A percentile compares a stretch with the other conserved stretches of the same genome.
phyloP scores from a whole-genome alignment of 2,888 invertebrate genomes.

The Caenorhabditis virilis region DNA sequence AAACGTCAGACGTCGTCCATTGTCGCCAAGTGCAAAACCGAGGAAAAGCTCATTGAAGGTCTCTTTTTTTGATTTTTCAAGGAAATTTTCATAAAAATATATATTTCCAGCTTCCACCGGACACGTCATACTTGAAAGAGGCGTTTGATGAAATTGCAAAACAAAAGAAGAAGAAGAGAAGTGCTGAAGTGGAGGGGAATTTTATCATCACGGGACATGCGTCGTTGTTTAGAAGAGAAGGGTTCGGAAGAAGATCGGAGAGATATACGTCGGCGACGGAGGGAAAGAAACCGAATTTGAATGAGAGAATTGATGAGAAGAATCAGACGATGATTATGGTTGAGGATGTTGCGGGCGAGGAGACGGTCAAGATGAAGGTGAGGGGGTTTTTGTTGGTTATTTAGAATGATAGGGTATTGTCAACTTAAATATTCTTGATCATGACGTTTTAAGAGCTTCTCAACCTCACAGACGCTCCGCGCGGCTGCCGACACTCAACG shows the following conservation, averaged over 20 bases:
- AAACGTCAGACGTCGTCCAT: conserved; percentile 16
- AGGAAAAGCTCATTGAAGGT: conserved; percentile 25
- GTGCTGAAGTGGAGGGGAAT: not conserved
- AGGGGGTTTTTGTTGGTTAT: not conserved
- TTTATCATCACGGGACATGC: not conserved
- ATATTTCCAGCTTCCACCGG: too few relatives aligned
- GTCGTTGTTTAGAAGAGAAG: conserved; percentile 11
- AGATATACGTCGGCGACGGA: conserved; percentile 13
- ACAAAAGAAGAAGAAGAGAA: not conserved
- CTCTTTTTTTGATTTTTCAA: too few relatives aligned
- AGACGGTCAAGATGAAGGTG: not conserved
- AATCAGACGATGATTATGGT: not conserved
- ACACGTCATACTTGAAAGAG: not conserved
- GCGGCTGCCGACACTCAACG: too few relatives aligned
- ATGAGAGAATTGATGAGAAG: not conserved
- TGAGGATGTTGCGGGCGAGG: not conserved
- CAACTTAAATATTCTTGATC: too few relatives aligned
- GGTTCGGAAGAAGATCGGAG: conserved; percentile 30
- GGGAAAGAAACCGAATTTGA: not conserved
- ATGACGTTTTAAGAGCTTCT: too few relatives aligned
- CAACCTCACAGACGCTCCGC: too few relatives aligned
- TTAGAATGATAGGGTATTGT: too few relatives aligned
- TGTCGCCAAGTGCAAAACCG: conserved; percentile 23
- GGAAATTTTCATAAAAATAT: too few relatives aligned
- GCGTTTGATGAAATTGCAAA: not conserved